These are phyloP conservation scores for Eremophila alpestris DNA, from an alignment of 2,797 vertebrate species.

Conservation along the genomic window DNA sequence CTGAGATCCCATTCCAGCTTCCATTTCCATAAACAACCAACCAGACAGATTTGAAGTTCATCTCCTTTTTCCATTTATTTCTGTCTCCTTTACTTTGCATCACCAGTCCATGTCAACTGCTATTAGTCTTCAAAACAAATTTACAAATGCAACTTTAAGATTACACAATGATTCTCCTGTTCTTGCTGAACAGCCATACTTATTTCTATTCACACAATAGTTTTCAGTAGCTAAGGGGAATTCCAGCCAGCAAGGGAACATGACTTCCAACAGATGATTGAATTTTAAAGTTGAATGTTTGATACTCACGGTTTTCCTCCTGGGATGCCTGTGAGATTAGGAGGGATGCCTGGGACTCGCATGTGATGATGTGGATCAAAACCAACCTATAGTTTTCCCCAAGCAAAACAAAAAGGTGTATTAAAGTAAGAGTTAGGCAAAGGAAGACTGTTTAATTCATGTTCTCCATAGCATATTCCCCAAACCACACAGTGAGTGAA, in stretches of 20 bases:
- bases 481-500: neutral
- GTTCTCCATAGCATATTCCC: neutral
- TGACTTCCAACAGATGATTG: conserved; percentile 17
- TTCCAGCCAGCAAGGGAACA: neutral
- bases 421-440: neutral
- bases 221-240: conserved; percentile 6
- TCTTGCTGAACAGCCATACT: neutral
- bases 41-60: neutral
- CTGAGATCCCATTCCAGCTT: neutral
- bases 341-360: conserved; percentile 95
- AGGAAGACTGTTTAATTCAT: neutral
- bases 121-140: conserved; percentile 34
- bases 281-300: conserved; percentile 10
- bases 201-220: neutral
- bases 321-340: conserved; percentile 95
- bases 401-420: conserved; percentile 52
- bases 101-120: neutral
- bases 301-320: conserved; percentile 97
- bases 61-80: conserved; percentile 9
- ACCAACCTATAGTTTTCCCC: conserved; percentile 82
- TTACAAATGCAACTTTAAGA: conserved; percentile 20
- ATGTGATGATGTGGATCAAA: conserved; percentile 99
- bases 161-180: neutral
- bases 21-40: conserved; percentile 27
- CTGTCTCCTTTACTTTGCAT: neutral